Conservation (phyloP, 1,140 invertebrate species). For the Drosophila biarmipes region DNA sequence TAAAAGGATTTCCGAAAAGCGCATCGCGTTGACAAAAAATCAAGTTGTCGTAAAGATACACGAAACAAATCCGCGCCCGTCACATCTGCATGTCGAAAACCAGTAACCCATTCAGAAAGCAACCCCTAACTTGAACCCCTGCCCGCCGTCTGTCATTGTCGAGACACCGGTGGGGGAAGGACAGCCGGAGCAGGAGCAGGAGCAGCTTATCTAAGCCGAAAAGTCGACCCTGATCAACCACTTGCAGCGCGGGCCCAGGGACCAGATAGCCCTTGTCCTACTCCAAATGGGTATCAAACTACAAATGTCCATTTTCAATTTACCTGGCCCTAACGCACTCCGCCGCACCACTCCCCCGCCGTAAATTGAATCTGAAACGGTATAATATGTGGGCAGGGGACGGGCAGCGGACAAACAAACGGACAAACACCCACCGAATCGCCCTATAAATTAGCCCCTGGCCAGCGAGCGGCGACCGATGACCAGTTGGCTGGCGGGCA, state of each 20-base stretch:
- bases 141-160: conserved; percentile 61
- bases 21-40: conserved; percentile 61
- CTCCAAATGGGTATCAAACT: conserved; percentile 67
- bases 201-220: conserved; percentile 75
- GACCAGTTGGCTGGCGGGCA: conserved; percentile 68
- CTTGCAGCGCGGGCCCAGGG: conserved; percentile 19
- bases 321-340: conserved; percentile 51
- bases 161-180: conserved; percentile 44
- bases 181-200: conserved; percentile 3
- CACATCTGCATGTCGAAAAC: conserved; percentile 81
- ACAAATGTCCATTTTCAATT: conserved; percentile 80
- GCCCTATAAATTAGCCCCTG: conserved; percentile 77
- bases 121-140: conserved; percentile 52
- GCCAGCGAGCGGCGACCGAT: conserved; percentile 55
- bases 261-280: conserved; percentile 31
- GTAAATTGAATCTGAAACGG: conserved; percentile 72
- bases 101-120: conserved; percentile 48
- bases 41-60: conserved; percentile 74
- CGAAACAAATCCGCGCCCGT: conserved; percentile 79
- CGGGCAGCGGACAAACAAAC: conserved; percentile 37
- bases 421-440: conserved; percentile 70
- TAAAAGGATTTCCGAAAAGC: conserved; percentile 72
- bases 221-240: conserved; percentile 67
- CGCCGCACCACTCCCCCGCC: conserved; percentile 2
- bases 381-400: conserved; percentile 23